These are phyloP conservation scores for Pocillopora damicornis DNA, from an alignment of 64 coral and sea anemone genomes.

Conservation along the genomic window DNA sequence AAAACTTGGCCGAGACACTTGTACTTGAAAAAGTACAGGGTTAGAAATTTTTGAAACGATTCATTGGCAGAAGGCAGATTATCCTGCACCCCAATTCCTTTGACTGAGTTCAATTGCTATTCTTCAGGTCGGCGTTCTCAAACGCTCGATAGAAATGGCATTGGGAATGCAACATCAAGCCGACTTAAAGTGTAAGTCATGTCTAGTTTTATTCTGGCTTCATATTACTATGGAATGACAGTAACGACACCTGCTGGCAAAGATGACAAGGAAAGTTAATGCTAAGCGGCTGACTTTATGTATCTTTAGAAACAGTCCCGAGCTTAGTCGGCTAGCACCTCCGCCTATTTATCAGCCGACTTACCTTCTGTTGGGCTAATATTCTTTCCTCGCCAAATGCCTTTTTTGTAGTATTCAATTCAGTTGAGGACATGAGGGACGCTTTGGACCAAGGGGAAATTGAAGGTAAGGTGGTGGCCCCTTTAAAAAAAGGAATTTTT, in stretches of 20 bases:
- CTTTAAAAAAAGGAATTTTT: not conserved
- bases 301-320: too few species aligned
- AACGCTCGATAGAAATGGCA: conserved; percentile 53
- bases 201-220: too few species aligned
- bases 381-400: too few species aligned
- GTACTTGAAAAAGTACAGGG: not conserved
- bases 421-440: conserved; percentile 43
- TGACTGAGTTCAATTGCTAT: not conserved
- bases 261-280: too few species aligned
- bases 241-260: too few species aligned
- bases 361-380: not conserved
- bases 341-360: too few species aligned
- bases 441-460: conserved; percentile 36
- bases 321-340: too few species aligned
- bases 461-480: conserved; percentile 16
- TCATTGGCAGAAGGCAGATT: not conserved
- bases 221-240: too few species aligned
- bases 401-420: conserved; percentile 33
- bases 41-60: not conserved
- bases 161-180: conserved; percentile 41
- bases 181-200: conserved; percentile 31
- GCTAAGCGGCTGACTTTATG: too few species aligned
- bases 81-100: not conserved
- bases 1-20: too few species aligned
- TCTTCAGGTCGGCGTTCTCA: conserved; percentile 50